These are phyloP conservation scores for Ferdinandea cuprea DNA, from an alignment of 2,888 invertebrate genomes.

Conservation along the genomic window DNA sequence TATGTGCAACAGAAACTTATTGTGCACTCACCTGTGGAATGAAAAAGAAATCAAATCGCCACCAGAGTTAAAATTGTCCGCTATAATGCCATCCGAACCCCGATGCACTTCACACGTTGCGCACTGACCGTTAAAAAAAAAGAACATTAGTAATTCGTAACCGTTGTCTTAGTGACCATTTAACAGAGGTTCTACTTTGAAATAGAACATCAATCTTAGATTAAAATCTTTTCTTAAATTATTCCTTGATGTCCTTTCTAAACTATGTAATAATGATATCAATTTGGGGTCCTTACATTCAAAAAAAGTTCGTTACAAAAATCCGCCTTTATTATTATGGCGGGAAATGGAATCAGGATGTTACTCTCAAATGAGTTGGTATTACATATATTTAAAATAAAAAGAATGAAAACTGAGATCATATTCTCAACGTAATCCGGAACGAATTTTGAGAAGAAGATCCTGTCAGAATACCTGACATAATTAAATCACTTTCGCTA, in stretches of 20 bases:
- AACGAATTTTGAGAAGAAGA: slow-evolving; percentile 41
- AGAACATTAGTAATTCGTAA: slow-evolving; percentile 15
- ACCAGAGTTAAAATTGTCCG: slow-evolving; percentile 43
- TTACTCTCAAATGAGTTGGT: background rate
- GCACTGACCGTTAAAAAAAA: slow-evolving; percentile 52
- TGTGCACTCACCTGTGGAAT: slow-evolving; percentile 71
- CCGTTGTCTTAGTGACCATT: slow-evolving; percentile 40
- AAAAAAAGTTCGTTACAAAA: slow-evolving; percentile 70
- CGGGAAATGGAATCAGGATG: slow-evolving; percentile 5
- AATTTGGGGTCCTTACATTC: background rate
- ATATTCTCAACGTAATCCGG: slow-evolving; percentile 38
- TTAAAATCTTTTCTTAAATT: slow-evolving; percentile 58
- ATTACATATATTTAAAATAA: background rate
- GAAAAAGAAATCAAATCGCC: slow-evolving; percentile 71
- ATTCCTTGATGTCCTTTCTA: slow-evolving; percentile 41
- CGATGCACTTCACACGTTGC: slow-evolving; percentile 64
- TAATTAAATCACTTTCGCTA: slow-evolving; percentile 70
- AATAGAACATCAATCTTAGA: slow-evolving; percentile 28
- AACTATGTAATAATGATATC: background rate
- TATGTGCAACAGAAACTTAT: slow-evolving; percentile 64
- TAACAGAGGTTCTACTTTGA: slow-evolving; percentile 22
- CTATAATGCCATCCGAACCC: slow-evolving; percentile 16
- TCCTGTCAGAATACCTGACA: slow-evolving; percentile 63
- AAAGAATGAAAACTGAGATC: slow-evolving; percentile 27
- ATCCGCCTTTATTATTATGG: slow-evolving; percentile 27